Conservation (phyloP, 2,797 vertebrate species). For the Adelosebastes latens region DNA sequence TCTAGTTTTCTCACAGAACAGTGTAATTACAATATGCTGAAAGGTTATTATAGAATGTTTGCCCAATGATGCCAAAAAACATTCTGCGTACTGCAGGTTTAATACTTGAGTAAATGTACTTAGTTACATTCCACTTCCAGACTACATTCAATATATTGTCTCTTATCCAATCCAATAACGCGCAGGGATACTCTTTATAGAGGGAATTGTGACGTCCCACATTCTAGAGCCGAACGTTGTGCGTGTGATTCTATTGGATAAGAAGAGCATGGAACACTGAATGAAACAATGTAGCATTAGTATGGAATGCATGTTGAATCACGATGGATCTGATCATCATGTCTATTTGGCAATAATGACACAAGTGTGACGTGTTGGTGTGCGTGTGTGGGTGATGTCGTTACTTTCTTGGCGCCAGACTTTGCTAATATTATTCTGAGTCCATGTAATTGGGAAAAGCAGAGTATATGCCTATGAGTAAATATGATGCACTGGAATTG, state of each 20-base stretch:
- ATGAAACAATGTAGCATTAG: not conserved
- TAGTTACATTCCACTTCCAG: not conserved
- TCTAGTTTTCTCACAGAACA: no score
- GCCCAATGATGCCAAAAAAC: no score
- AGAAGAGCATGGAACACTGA: not conserved
- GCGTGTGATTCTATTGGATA: not conserved
- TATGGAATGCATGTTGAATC: not conserved
- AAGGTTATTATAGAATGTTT: no score
- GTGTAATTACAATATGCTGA: no score
- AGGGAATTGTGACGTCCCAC: not conserved
- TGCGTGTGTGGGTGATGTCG: not conserved
- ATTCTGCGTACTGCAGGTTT: no score
- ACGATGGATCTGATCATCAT: no score
- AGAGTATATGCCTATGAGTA: not conserved
- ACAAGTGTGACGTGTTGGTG: not conserved
- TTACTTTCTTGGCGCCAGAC: not conserved
- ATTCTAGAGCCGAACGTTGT: not conserved
- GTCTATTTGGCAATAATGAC: no score
- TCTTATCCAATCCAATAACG: not conserved
- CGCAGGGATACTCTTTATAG: not conserved
- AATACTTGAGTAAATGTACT: not conserved
- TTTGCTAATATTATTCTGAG: not conserved
- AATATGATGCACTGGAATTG: not conserved
- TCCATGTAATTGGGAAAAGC: no score
- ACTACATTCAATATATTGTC: not conserved